Conservation (phyloP, 2,888 invertebrate genomes). For the Auanema sp. region DNA sequence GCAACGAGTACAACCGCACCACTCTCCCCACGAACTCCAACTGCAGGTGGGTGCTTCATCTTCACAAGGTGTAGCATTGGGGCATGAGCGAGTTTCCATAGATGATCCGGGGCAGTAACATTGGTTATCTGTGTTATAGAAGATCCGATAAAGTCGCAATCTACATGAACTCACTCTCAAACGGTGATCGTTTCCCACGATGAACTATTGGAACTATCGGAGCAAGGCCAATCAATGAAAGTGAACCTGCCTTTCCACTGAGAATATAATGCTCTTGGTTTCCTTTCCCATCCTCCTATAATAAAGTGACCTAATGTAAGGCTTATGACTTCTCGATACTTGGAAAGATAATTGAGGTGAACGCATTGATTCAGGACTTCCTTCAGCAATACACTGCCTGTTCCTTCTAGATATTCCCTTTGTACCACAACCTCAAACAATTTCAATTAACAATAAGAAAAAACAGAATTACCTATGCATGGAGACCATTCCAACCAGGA, state of each 20-base stretch:
- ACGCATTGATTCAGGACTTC: conserved; percentile 19
- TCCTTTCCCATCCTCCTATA: no score
- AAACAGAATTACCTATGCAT: conserved; percentile 22
- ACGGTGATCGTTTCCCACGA: conserved; percentile 28
- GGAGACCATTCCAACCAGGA: conserved; percentile 47
- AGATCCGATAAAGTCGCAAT: neutral
- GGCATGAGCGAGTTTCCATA: conserved; percentile 36
- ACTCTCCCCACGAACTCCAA: conserved; percentile 48
- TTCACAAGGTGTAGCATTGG: conserved; percentile 23
- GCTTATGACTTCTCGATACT: conserved; percentile 13
- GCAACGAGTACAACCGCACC: conserved; percentile 51
- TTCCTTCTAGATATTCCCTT: conserved; percentile 32
- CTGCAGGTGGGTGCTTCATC: conserved; percentile 33
- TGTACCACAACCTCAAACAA: conserved; percentile 29
- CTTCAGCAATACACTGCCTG: conserved; percentile 27
- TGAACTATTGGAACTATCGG: conserved; percentile 42
- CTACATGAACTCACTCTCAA: conserved; percentile 4
- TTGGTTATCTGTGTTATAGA: conserved; percentile 10
- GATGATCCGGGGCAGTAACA: conserved; percentile 42
- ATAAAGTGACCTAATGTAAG: no score
- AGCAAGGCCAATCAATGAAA: conserved; percentile 17
- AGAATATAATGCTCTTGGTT: neutral
- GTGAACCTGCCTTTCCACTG: conserved; percentile 2
- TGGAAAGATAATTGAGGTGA: conserved; percentile 32
- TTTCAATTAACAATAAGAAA: neutral